Conservation (phyloP, 37 sponge, comb jelly and placozoan genomes). For the Trichoplax adhaerens region DNA sequence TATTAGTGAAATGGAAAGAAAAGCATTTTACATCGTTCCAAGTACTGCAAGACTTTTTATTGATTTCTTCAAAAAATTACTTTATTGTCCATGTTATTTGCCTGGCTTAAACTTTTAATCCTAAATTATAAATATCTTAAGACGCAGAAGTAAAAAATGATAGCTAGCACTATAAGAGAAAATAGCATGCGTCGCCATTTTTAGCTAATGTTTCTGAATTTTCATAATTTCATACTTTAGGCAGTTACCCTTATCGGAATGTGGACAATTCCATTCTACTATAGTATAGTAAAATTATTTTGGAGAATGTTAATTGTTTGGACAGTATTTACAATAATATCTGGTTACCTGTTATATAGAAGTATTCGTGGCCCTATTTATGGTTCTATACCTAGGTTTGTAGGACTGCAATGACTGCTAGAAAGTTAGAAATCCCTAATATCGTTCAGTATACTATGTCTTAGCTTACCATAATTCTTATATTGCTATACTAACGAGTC, state of each 20-base stretch:
- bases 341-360: constrained; percentile 53
- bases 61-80: no score
- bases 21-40: constrained; percentile 59
- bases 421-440: constrained; percentile 20
- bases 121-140: no score
- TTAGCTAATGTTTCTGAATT: neutral
- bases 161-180: no score
- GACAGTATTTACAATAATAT: constrained; percentile 60
- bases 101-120: no score
- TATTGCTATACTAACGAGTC: neutral
- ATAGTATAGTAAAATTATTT: constrained; percentile 25
- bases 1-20: constrained; percentile 68
- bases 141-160: no score
- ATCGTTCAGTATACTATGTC: neutral
- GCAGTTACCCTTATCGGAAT: constrained; percentile 58
- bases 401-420: constrained; percentile 35
- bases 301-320: constrained; percentile 74
- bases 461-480: neutral
- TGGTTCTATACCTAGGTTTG: no score
- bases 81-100: no score
- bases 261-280: constrained; percentile 66
- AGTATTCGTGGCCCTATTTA: constrained; percentile 49
- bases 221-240: constrained; percentile 6
- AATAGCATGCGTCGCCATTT: neutral
- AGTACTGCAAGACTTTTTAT: constrained; percentile 1